Conservation (phyloP, 2,888 invertebrate species). For the Thera britannica region DNA sequence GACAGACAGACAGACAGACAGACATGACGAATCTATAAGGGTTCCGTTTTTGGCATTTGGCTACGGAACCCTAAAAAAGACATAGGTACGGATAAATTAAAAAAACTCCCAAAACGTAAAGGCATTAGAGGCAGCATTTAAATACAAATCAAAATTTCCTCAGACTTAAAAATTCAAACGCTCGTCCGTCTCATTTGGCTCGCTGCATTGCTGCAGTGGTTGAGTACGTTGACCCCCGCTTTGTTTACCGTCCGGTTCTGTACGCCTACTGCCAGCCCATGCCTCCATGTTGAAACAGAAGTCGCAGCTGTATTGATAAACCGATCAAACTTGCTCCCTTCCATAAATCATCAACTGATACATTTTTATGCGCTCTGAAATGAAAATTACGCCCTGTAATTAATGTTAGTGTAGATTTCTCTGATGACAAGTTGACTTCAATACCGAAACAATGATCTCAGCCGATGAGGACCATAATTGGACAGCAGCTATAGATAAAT, state of each 20-base stretch:
- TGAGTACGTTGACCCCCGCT: constrained; percentile 67
- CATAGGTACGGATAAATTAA: not conserved
- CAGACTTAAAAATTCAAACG: constrained; percentile 21
- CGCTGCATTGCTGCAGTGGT: constrained; percentile 50
- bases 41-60: no score
- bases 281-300: constrained; percentile 53
- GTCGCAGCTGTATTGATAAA: constrained; percentile 55
- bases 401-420: constrained; percentile 23
- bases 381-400: constrained; percentile 24
- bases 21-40: no score
- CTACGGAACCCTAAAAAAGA: no score
- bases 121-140: not conserved
- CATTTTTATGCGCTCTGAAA: constrained; percentile 35
- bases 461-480: not conserved
- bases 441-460: constrained; percentile 11
- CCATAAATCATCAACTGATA: constrained; percentile 44
- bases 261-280: constrained; percentile 47
- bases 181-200: constrained; percentile 42
- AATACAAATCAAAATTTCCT: constrained; percentile 12
- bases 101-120: not conserved
- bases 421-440: constrained; percentile 11
- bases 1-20: no score
- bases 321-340: constrained; percentile 43
- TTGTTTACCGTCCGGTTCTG: constrained; percentile 69
- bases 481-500: not conserved